Evolutionary conservation across 2,888 invertebrate genomes (phyloP).

Genomic region (Crocallis elinguaria): DNA sequence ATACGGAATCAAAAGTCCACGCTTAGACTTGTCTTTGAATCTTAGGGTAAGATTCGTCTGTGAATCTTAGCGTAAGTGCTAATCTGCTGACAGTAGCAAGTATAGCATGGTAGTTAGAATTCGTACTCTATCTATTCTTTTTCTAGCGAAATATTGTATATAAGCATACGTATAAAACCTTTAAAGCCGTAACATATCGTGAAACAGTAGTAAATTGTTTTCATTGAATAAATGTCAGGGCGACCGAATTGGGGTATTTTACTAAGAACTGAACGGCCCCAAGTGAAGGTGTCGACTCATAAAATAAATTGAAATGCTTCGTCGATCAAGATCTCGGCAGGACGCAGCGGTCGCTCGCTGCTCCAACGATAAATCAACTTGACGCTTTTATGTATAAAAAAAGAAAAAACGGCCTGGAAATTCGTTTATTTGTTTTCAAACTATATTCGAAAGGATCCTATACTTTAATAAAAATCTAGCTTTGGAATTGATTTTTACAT

Average conservation of each 20-base stretch:
- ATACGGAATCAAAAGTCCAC: too few relatives aligned
- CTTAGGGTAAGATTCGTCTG: too few relatives aligned
- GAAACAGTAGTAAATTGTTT: slow-evolving; percentile 43
- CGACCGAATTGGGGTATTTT: slow-evolving; percentile 53
- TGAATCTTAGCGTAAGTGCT: too few relatives aligned
- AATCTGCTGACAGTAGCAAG: too few relatives aligned
- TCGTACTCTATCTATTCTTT: too few relatives aligned
- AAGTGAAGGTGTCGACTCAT: slow-evolving; percentile 73
- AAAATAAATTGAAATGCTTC: slow-evolving; percentile 80
- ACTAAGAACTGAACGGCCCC: slow-evolving; percentile 51
- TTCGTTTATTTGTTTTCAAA: slow-evolving; percentile 82
- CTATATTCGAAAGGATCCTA: slow-evolving; percentile 69
- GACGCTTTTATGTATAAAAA: slow-evolving; percentile 76
- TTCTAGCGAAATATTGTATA: too few relatives aligned
- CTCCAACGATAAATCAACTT: slow-evolving; percentile 78
- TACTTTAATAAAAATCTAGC: slow-evolving; percentile 69
- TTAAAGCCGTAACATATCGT: slow-evolving; percentile 12
- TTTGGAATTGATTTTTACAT: slow-evolving; percentile 73
- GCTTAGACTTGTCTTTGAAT: too few relatives aligned
- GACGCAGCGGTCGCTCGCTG: slow-evolving; percentile 64
- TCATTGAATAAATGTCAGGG: slow-evolving; percentile 49
- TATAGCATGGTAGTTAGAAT: too few relatives aligned
- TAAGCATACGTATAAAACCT: too few relatives aligned
- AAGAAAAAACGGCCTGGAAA: slow-evolving; percentile 63
- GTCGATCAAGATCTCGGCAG: slow-evolving; percentile 77